A percentile compares a stretch with the other conserved stretches of the same genome.
These are phyloP conservation scores for Drosophila acutilabella DNA, from an alignment of 2,888 invertebrate species.

Conservation along the genomic window DNA sequence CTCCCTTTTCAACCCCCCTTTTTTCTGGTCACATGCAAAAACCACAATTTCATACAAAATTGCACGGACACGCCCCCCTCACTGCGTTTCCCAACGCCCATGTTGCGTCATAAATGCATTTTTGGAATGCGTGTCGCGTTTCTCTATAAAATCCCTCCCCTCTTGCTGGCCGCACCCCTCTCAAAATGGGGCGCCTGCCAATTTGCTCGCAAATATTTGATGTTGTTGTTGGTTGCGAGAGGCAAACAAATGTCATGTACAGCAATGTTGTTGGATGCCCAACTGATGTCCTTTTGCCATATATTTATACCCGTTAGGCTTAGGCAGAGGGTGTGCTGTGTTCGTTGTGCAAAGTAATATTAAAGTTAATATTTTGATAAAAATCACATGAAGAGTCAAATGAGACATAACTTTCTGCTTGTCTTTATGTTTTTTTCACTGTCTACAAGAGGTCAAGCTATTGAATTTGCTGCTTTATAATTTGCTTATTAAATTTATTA, in stretches of 20 bases:
- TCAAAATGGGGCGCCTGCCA: slow-evolving; percentile 61
- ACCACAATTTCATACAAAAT: slow-evolving; percentile 75
- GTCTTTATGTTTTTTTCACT: too few relatives aligned
- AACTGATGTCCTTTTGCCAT: slow-evolving; percentile 59
- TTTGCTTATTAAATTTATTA: too few relatives aligned
- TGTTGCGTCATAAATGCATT: slow-evolving; percentile 64
- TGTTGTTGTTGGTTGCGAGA: slow-evolving; percentile 41
- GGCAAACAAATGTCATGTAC: slow-evolving; percentile 66
- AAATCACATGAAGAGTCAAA: too few relatives aligned
- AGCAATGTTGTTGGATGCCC: slow-evolving; percentile 52
- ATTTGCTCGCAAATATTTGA: slow-evolving; percentile 61
- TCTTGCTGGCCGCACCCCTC: neutral
- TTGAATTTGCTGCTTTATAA: too few relatives aligned
- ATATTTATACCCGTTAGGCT: slow-evolving; percentile 23
- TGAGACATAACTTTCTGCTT: too few relatives aligned
- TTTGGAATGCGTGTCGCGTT: slow-evolving; percentile 79
- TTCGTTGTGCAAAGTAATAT: too few relatives aligned
- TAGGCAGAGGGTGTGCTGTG: neutral
- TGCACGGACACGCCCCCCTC: slow-evolving; percentile 31
- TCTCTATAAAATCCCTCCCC: slow-evolving; percentile 28
- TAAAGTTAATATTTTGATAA: too few relatives aligned
- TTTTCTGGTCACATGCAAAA: slow-evolving; percentile 41
- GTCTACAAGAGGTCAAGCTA: too few relatives aligned
- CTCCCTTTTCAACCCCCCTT: neutral
- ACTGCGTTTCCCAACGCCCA: neutral